Evolutionary conservation across 2,797 vertebrate species (phyloP).

Genomic region (Acanthurus tractus): DNA sequence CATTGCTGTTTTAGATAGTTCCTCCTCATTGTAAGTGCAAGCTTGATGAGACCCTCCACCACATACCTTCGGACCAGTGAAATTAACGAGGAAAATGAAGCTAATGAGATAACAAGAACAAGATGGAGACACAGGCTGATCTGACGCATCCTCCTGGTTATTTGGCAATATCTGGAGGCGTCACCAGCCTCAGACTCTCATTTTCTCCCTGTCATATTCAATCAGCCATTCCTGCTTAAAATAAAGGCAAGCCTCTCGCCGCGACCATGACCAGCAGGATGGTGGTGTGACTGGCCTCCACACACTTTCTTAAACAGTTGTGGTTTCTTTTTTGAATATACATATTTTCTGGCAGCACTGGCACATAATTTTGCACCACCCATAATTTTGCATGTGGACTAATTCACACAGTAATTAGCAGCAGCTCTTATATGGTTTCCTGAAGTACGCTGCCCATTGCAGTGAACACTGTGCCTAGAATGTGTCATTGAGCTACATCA

Average conservation of each 20-base stretch:
- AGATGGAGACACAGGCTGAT: slow-evolving; percentile 77
- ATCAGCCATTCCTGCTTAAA: slow-evolving; percentile 77
- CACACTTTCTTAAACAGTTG: slow-evolving; percentile 16
- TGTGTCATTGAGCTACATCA: slow-evolving; percentile 56
- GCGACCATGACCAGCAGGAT: slow-evolving; percentile 53
- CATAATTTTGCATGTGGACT: slow-evolving; percentile 38
- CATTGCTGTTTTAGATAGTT: slow-evolving; percentile 76
- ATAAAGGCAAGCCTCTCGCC: slow-evolving; percentile 64
- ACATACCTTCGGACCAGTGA: slow-evolving; percentile 72
- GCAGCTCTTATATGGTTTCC: slow-evolving; percentile 51
- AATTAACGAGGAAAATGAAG: slow-evolving; percentile 78
- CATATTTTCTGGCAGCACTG: slow-evolving; percentile 13
- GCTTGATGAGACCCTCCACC: slow-evolving; percentile 75
- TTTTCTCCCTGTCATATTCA: slow-evolving; percentile 85
- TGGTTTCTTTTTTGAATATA: slow-evolving; percentile 27
- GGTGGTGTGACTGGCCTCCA: slow-evolving; percentile 42
- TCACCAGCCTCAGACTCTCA: slow-evolving; percentile 80
- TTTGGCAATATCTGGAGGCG: slow-evolving; percentile 83
- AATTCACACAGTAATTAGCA: slow-evolving; percentile 44
- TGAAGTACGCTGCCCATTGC: slow-evolving; percentile 44
- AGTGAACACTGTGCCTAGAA: slow-evolving; percentile 45
- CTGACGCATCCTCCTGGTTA: slow-evolving; percentile 78
- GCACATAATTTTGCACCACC: slow-evolving; percentile 32
- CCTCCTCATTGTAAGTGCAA: slow-evolving; percentile 74
- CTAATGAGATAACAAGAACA: slow-evolving; percentile 83